A percentile compares a stretch with the other conserved stretches of the same genome.
These are phyloP conservation scores for Cyphomyrus discorhynchus DNA, from an alignment of 2,113 vertebrate species.

Conservation along the genomic window DNA sequence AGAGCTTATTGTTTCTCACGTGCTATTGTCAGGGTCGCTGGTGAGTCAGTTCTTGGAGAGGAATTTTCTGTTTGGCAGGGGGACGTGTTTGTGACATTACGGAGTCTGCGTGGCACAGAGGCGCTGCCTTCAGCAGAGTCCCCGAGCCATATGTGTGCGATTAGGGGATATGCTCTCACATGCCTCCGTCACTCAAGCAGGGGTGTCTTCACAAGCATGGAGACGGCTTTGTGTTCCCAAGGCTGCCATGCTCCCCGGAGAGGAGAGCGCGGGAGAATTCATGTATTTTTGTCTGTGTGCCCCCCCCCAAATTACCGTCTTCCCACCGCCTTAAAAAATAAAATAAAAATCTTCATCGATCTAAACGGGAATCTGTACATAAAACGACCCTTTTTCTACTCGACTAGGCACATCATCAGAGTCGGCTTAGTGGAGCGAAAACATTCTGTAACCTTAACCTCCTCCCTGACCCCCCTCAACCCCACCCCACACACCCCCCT, in stretches of 20 bases:
- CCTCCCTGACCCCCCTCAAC: constrained; percentile 96
- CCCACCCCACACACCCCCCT: constrained; percentile 80
- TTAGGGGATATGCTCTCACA: constrained; percentile 43
- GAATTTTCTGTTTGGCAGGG: neutral
- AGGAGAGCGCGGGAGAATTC: constrained; percentile 3
- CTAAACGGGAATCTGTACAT: constrained; percentile 70
- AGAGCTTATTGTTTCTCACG: constrained; percentile 60
- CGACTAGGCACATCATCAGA: constrained; percentile 95
- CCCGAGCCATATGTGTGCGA: constrained; percentile 61
- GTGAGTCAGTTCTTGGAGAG: constrained; percentile 41
- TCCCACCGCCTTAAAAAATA: neutral
- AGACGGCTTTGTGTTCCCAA: constrained; percentile 55
- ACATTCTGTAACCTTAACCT: constrained; percentile 99
- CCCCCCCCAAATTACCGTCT: neutral
- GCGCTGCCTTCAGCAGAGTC: constrained; percentile 47
- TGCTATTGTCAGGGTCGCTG: constrained; percentile 55
- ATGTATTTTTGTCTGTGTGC: constrained; percentile 5
- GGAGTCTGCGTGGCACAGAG: constrained; percentile 4
- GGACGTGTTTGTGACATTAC: constrained; percentile 5
- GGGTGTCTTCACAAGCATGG: constrained; percentile 25
- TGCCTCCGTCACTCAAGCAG: constrained; percentile 52
- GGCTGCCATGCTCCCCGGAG: constrained; percentile 38
- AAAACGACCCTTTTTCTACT: constrained; percentile 84
- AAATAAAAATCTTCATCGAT: constrained; percentile 66
- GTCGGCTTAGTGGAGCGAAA: constrained; percentile 96